Evolutionary conservation across 2,797 vertebrate genomes (phyloP).

Genomic region (Lophura swinhoii): DNA sequence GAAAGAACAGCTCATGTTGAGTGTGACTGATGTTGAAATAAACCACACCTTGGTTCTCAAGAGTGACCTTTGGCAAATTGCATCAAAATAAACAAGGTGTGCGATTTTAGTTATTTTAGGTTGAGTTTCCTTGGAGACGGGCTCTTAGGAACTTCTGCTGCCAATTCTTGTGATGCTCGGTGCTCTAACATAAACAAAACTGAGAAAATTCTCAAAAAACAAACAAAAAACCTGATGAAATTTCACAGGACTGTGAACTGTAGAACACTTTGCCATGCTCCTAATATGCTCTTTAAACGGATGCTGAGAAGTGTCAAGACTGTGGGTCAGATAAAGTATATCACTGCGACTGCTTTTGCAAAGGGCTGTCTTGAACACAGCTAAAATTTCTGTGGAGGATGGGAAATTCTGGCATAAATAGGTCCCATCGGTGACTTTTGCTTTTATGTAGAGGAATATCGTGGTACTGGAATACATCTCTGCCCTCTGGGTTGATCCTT

Average conservation of each 20-base stretch:
- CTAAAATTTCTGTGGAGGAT: not conserved
- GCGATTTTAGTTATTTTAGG: slow-evolving; percentile 49
- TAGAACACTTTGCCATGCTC: not conserved
- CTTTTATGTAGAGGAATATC: not conserved
- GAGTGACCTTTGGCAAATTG: slow-evolving; percentile 49
- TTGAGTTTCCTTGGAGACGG: slow-evolving; percentile 53
- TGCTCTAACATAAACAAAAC: not conserved
- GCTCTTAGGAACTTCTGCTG: not conserved
- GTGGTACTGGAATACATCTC: not conserved
- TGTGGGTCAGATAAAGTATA: not conserved
- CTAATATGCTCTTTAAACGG: not conserved
- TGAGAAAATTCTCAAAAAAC: not conserved
- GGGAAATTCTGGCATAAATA: not conserved
- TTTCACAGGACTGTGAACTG: not conserved
- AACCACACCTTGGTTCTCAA: not conserved
- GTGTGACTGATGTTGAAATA: slow-evolving; percentile 42
- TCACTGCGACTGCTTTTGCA: not conserved
- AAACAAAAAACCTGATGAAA: not conserved
- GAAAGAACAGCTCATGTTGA: slow-evolving; percentile 5
- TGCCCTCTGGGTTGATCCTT: not conserved
- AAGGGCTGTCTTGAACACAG: not conserved
- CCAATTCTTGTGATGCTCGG: slow-evolving; percentile 24
- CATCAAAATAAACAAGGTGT: slow-evolving; percentile 47
- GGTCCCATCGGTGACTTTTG: not conserved
- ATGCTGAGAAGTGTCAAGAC: not conserved